Evolutionary conservation across 2,797 vertebrate genomes (phyloP), one percentile per base, ranked within the genome.

Genomic region (Neostethus bicornis): DNA sequence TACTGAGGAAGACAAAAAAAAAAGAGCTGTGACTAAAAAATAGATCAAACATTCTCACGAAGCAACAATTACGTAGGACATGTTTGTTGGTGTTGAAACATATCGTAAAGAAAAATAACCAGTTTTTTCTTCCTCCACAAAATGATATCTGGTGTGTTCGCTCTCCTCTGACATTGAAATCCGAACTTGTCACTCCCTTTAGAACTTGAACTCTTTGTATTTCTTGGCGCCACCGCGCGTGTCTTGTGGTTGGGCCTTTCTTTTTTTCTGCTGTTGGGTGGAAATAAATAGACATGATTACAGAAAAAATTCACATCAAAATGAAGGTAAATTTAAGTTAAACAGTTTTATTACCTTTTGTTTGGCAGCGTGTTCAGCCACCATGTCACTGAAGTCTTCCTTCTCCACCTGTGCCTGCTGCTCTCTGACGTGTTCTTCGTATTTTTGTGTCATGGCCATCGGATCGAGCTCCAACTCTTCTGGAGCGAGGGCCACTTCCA

Each of bases 381-480:
- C 96, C 95, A 98, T 97, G 91, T 98, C 96, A 5, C 96, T 98
- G 84, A 97, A 98, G 79, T 98, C 96, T 77, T 97, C 95, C 64
- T 96, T 97, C 89, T 96, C 95, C 83, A 96, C 95, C 88, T 97
- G 95, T 2, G 94, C 95, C 89, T 98, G 95, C 89, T 96, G 95
- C 82, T 98, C 95, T 5, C 96, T 62, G 35, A 98, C 95, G 0
- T 95, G 93, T 79, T 96, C 95, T 85, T 96, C 95, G 10, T 96
- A 98, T 83, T 98, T 98, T 85, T 96, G 95, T 0, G 96, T 98
- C 95, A 98, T 97, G 74, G 96, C 96, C 87, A 95, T 94, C 7
- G 95, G 95, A 71, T 98, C 96, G 17, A 98, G 81, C 90, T 97
- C 96, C 91, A 98, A 49, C 87, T 97, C 95, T 74, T 97, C 96